Evolutionary conservation across 2,888 invertebrate genomes (phyloP), one percentile per base, ranked within the genome.

Genomic region (Lithosia quadra): DNA sequence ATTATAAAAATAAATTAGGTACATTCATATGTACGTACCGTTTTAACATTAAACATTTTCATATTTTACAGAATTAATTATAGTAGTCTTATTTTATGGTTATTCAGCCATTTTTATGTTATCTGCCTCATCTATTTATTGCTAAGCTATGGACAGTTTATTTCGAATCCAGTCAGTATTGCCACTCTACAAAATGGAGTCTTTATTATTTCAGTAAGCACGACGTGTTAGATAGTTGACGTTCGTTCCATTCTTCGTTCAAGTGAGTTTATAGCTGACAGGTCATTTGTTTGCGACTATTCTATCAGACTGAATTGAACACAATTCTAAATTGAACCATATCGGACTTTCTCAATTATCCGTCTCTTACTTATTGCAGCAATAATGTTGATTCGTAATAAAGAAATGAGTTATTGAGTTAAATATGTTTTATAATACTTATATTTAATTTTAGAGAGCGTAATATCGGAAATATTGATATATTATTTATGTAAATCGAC

Each of bases 301-400:
- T 73, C 74, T 71, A 75, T 80, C 84, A 83, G 88, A 90, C 88
- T 89, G 87, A 89, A 82, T 80, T 81, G 74, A 84, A 86, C 77
- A 73, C 86, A 80, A 86, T 88, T 88, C 86, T 87, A 84, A 83
- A 89, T 78, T 75, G 70, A 71, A 83, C 79, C 88, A 88, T 90
- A 89, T 88, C 87, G 76, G 22, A 73, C 63, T 63, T 67, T 69
- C 65, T 74, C 63, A 75, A 77, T 72, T 71, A 72, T 10, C 18
- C 49, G 53, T 61, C 56, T 57, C 57, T 22, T 55, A 55, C 55
- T 11, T 64, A 57, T 64, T 65, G 21, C 43, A 28, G 34, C 8
- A 53, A 11, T 33, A 22, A 7, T 18, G 33, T 15, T 13, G 10
- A 22, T 34, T 34, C n/a, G 0, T 43, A 18, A 43, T 0, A 43